These are phyloP conservation scores for Macroteleia sp. DNA, from an alignment of 2,888 invertebrate genomes.

Conservation along the genomic window DNA sequence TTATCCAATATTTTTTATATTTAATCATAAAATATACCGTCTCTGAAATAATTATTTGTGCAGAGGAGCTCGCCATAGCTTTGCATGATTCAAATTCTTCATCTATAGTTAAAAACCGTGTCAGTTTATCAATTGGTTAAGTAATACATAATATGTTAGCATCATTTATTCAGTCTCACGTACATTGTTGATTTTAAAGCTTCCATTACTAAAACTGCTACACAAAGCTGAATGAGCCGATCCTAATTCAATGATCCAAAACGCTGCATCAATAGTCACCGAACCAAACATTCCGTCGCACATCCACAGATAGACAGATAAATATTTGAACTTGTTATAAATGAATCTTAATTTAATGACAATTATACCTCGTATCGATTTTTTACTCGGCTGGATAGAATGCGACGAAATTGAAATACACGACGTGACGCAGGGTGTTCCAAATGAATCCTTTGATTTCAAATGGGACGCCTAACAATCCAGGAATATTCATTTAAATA, in stretches of 20 bases:
- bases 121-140: not conserved
- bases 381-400: conserved; percentile 60
- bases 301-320: not conserved
- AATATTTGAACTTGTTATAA: conserved; percentile 5
- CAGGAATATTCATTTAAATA: conserved; percentile 83
- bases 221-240: not conserved
- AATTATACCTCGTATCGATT: conserved; percentile 36
- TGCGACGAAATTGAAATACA: conserved; percentile 76
- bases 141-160: not conserved
- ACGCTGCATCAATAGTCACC: not conserved
- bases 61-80: no score
- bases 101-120: not conserved
- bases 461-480: conserved; percentile 77
- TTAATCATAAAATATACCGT: no score
- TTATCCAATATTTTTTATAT: no score
- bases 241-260: not conserved
- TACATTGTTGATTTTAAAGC: not conserved
- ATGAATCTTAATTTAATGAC: conserved; percentile 43
- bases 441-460: conserved; percentile 81
- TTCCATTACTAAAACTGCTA: not conserved
- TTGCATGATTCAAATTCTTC: not conserved
- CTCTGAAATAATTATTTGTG: no score
- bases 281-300: not conserved
- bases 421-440: conserved; percentile 70
- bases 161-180: not conserved